Conservation (phyloP, 64 coral and sea anemone genomes). For the Dendrophyllia cribrosa region DNA sequence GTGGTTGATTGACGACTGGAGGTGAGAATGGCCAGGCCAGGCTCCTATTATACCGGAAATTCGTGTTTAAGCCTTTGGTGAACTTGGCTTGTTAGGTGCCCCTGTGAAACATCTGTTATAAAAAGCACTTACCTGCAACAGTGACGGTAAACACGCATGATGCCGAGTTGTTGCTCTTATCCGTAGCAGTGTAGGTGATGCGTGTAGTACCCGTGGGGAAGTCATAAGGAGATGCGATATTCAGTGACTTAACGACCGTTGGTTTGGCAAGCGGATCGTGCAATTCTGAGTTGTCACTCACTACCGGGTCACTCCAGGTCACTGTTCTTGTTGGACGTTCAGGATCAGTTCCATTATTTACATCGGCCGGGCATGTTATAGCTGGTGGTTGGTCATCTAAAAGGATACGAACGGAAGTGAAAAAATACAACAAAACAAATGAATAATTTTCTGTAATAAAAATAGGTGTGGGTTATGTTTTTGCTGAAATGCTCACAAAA, state of each 20-base stretch:
- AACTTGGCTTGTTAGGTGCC: too few species aligned
- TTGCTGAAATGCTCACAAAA: too few species aligned
- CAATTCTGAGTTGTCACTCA: slow-evolving; percentile 78
- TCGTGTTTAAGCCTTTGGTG: too few species aligned
- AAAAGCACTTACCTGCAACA: slow-evolving; percentile 61
- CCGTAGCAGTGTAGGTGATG: slow-evolving; percentile 88
- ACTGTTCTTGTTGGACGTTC: slow-evolving; percentile 60
- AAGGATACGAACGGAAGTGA: not conserved
- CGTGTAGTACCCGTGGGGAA: slow-evolving; percentile 82
- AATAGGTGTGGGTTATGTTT: too few species aligned
- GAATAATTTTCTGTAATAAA: too few species aligned
- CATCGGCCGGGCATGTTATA: slow-evolving; percentile 63
- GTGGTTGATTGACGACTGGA: too few species aligned
- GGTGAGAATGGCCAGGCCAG: too few species aligned
- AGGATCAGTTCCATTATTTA: slow-evolving; percentile 74
- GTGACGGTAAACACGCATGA: slow-evolving; percentile 81
- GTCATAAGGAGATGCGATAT: slow-evolving; percentile 83
- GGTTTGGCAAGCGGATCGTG: slow-evolving; percentile 75
- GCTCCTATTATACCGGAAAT: too few species aligned
- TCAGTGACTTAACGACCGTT: slow-evolving; percentile 65
- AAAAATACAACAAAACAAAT: too few species aligned
- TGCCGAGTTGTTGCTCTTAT: slow-evolving; percentile 63
- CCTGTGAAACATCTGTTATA: too few species aligned
- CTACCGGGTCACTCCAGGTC: slow-evolving; percentile 66
- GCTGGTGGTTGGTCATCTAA: slow-evolving; percentile 82